These are phyloP conservation scores for Theropithecus gelada DNA, from an alignment of 2,113 vertebrate species.

Conservation along the genomic window DNA sequence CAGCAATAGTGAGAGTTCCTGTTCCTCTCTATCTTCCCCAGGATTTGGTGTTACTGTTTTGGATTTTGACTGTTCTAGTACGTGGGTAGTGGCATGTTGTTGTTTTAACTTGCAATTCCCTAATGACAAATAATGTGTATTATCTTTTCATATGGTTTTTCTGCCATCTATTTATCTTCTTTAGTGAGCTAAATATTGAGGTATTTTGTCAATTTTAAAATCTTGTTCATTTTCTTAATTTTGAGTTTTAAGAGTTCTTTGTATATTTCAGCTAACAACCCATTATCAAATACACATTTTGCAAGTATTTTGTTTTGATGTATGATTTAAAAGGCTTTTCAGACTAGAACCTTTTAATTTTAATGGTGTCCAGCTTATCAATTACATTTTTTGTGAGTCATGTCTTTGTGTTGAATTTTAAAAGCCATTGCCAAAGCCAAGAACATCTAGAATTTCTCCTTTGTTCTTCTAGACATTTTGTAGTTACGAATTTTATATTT, in stretches of 20 bases:
- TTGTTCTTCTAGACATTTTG: not conserved
- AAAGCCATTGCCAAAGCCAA: not conserved
- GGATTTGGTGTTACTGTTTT: not conserved
- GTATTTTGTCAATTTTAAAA: not conserved
- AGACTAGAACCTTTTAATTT: not conserved
- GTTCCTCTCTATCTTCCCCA: not conserved
- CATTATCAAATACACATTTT: not conserved
- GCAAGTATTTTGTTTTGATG: not conserved
- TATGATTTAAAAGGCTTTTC: not conserved
- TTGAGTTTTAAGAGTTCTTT: not conserved
- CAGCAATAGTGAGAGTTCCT: not conserved
- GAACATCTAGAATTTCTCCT: not conserved
- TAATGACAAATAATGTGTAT: not conserved
- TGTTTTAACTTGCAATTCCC: not conserved
- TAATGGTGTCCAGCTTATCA: not conserved
- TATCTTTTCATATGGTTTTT: not conserved
- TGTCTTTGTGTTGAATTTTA: not conserved
- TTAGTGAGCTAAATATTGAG: not conserved
- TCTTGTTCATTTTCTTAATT: not conserved
- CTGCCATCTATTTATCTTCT: not conserved
- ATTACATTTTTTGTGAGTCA: not conserved
- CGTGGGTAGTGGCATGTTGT: not conserved
- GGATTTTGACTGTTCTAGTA: not conserved
- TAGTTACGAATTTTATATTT: not conserved
- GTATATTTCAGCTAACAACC: not conserved